These are phyloP conservation scores for Chaetops frenatus DNA, from an alignment of 2,113 vertebrate genomes.

Conservation along the genomic window DNA sequence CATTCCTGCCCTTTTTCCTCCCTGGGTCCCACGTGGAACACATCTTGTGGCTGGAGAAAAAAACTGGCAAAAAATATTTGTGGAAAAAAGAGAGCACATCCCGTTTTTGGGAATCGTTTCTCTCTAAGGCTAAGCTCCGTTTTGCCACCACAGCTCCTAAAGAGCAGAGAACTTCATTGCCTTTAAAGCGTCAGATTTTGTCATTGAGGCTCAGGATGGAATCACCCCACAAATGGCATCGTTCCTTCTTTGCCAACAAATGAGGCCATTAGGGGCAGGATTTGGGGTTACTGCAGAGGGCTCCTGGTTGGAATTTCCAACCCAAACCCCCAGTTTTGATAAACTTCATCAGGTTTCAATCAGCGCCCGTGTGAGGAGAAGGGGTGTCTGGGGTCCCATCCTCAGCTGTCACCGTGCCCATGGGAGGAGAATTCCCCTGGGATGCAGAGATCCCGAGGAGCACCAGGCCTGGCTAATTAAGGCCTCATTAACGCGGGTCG, in stretches of 20 bases:
- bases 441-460: neutral
- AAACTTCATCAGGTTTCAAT: neutral
- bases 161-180: neutral
- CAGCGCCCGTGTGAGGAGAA: neutral
- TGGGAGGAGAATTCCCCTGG: neutral
- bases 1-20: neutral
- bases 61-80: neutral
- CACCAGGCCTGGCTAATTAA: neutral
- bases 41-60: neutral
- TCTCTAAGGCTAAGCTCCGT: neutral
- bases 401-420: neutral
- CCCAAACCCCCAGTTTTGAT: neutral
- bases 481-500: neutral
- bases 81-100: neutral
- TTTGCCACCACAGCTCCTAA: neutral
- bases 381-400: neutral
- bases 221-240: neutral
- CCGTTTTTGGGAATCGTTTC: neutral
- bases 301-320: neutral
- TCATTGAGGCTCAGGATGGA: neutral
- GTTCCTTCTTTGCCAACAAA: neutral
- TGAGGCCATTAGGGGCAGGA: neutral
- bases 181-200: neutral
- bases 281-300: neutral
- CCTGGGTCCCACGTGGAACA: neutral